Evolutionary conservation across 2,113 vertebrate genomes (phyloP).

Genomic region (Hirundichthys speculiger): DNA sequence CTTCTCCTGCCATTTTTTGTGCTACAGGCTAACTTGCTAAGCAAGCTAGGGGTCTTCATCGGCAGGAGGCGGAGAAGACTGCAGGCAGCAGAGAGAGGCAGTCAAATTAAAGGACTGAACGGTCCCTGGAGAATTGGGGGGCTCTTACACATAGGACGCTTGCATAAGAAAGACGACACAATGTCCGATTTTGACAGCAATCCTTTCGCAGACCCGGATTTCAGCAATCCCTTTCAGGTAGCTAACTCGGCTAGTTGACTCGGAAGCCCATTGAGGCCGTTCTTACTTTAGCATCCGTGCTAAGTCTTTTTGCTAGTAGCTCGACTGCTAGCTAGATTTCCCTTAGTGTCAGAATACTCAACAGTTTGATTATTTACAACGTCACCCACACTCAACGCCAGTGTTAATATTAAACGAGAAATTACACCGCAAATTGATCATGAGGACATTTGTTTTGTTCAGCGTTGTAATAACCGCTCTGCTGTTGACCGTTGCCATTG

Average conservation of each 20-base stretch:
- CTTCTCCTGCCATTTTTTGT: slow-evolving; percentile 63
- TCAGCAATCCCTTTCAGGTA: slow-evolving; percentile 98
- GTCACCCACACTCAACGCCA: background rate
- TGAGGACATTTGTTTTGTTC: no score
- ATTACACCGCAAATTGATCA: background rate
- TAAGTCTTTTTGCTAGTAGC: slow-evolving; percentile 20
- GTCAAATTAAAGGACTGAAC: slow-evolving; percentile 31
- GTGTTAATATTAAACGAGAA: background rate
- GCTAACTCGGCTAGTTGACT: slow-evolving; percentile 35
- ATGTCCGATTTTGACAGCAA: slow-evolving; percentile 99
- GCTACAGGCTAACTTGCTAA: slow-evolving; percentile 65
- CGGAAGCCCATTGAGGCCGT: slow-evolving; percentile 32
- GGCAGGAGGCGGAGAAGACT: slow-evolving; percentile 62
- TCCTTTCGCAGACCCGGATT: slow-evolving; percentile 96
- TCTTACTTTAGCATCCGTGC: slow-evolving; percentile 34
- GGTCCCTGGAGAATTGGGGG: slow-evolving; percentile 44
- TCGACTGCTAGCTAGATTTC: slow-evolving; percentile 16
- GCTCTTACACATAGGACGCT: slow-evolving; percentile 27
- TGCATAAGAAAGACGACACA: slow-evolving; percentile 44
- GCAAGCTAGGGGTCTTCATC: slow-evolving; percentile 67
- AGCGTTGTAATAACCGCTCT: background rate
- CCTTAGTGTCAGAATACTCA: background rate
- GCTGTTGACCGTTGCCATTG: slow-evolving; percentile 1
- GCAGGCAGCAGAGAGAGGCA: slow-evolving; percentile 54
- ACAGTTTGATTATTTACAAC: background rate